Conservation (phyloP, 2,113 vertebrate genomes). For the Eudyptes chrysolophus region DNA sequence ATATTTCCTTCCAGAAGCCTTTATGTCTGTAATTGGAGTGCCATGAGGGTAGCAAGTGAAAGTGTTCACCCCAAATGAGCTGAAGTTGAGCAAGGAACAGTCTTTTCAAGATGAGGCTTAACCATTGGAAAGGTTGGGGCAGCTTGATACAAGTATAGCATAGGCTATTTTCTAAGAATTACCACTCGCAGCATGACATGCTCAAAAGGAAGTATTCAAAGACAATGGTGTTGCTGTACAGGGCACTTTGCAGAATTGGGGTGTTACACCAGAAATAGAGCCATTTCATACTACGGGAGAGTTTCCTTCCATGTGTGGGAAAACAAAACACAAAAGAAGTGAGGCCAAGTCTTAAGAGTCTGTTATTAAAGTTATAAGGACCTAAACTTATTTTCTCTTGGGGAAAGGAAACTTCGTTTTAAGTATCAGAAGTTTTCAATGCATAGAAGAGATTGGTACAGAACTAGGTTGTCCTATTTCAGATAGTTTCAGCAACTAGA, state of each 20-base stretch:
- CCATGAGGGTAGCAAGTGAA: background rate
- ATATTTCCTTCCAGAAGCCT: background rate
- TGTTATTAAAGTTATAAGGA: background rate
- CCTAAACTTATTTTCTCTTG: background rate
- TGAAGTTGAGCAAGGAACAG: background rate
- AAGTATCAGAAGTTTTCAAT: background rate
- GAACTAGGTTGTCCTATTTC: background rate
- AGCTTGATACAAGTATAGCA: background rate
- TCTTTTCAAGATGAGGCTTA: background rate
- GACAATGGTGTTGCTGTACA: background rate
- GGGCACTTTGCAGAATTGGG: background rate
- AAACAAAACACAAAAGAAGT: background rate
- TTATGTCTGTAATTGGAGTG: background rate
- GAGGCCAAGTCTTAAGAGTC: background rate
- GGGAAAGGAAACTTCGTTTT: background rate
- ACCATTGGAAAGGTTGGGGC: background rate
- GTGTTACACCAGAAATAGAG: background rate
- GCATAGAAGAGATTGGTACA: background rate
- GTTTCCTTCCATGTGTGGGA: background rate
- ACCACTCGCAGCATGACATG: background rate
- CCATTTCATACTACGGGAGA: background rate
- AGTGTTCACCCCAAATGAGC: rapidly evolving
- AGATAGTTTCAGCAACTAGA: background rate
- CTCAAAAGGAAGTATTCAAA: background rate
- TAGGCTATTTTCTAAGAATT: background rate